Base-by-base conservation (phyloP, 2,888 invertebrate genomes). In the Acrocera orbiculus region DNA sequence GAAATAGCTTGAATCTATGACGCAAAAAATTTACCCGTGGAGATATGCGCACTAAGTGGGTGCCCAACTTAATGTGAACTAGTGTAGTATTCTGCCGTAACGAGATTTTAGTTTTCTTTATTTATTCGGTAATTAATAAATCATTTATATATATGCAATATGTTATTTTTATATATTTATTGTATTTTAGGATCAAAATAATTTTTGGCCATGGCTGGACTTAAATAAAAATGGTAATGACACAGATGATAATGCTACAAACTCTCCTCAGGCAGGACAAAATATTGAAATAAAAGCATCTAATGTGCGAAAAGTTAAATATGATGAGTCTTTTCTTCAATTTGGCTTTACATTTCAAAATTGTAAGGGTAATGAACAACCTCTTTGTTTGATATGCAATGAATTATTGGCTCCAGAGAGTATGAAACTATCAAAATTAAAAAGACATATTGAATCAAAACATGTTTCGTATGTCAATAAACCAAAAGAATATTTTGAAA, bases 341-440 rank as follows among this genome's bases (percentile, higher is more conserved):
- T 19, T 19, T 19, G 19, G 19, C 19, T 19, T 19, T 19, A 19
- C 19, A 19, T 19, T 19, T 19, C 19, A 19, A 5, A 19, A 19
- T 19, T 19, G 19, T 19, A 19, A 19, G 19, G 19, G 19, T 19
- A 19, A 19, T 19, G 19, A 19, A 19, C 19, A 19, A 19, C 19
- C 19, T 19, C 19, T 19, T 19, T 19, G 19, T 19, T 19, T 19
- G 19, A 19, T 19, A 5, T 19, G 19, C 19, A 19, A 19, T 19
- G 19, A 19, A 19, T 19, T 19, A 19, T 19, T 19, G 19, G 28
- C 28, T 28, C 16, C 28, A n/a, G 30, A 30, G 20, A 30, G 30
- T 20, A 30, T 30, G 30, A 30, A 30, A 30, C 30, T 23, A 23
- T 30, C 30, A 30, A 30, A 30, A 30, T 23, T 30, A 23, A 22